phyloP scores from a whole-genome alignment of 2,113 vertebrate species.

The Maccullochella peelii region DNA sequence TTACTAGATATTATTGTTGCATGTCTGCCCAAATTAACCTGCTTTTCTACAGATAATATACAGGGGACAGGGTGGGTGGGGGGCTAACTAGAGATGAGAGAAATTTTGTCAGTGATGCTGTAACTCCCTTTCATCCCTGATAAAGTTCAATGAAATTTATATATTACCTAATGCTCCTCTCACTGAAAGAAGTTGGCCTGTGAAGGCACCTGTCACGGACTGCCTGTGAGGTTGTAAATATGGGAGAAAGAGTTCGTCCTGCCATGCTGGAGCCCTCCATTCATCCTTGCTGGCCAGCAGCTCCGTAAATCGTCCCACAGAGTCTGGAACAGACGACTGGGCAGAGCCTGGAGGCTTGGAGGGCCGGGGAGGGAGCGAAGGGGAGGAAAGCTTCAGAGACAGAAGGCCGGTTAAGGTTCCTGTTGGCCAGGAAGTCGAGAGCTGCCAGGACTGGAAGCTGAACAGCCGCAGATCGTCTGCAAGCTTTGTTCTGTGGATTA shows the following conservation, averaged over 20 bases:
- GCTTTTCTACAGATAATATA: not conserved
- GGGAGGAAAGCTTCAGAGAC: slow-evolving; percentile 32
- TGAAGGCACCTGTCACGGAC: slow-evolving; percentile 45
- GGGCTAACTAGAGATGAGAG: slow-evolving; percentile 11
- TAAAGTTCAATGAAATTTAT: slow-evolving; percentile 40
- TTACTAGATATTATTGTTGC: not conserved
- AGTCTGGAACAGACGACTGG: slow-evolving; percentile 52
- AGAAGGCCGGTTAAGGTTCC: slow-evolving; percentile 30
- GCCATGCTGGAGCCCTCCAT: slow-evolving; percentile 50
- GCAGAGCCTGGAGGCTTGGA: slow-evolving; percentile 38
- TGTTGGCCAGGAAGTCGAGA: slow-evolving; percentile 2
- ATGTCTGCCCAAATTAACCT: slow-evolving; percentile 29
- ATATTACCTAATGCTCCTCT: slow-evolving; percentile 32
- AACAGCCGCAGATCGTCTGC: slow-evolving; percentile 32
- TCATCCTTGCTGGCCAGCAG: slow-evolving; percentile 59
- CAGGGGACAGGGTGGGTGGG: not conserved
- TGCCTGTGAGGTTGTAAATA: slow-evolving; percentile 58
- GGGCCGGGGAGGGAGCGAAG: not conserved
- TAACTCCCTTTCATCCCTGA: slow-evolving; percentile 11
- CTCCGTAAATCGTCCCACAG: slow-evolving; percentile 52
- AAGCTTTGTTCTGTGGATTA: slow-evolving; percentile 60
- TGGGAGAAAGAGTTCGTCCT: slow-evolving; percentile 44
- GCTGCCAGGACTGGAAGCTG: slow-evolving; percentile 47
- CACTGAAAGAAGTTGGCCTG: slow-evolving; percentile 41
- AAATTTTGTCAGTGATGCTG: not conserved